Evolutionary conservation across 2,888 invertebrate species (phyloP).

Genomic region (Halocaridina rubra): DNA sequence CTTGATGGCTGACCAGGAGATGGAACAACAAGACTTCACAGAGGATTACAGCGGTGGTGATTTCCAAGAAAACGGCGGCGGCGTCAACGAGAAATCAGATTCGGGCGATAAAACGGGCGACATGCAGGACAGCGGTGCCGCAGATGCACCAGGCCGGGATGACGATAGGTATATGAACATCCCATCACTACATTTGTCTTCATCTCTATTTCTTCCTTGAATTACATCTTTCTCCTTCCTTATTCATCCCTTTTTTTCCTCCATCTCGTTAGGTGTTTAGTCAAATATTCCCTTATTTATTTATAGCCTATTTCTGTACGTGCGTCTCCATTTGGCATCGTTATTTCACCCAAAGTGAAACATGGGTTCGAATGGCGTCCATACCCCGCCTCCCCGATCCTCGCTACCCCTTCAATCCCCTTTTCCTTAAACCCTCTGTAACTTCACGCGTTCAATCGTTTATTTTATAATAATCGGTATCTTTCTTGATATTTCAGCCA

Average conservation of each 20-base stretch:
- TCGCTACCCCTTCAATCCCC: not conserved
- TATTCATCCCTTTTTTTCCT: not conserved
- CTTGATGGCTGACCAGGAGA: conserved; percentile 62
- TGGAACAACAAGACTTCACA: conserved; percentile 64
- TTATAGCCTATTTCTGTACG: not conserved
- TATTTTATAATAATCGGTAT: no score
- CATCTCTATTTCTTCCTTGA: not conserved
- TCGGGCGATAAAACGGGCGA: conserved; percentile 35
- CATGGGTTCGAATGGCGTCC: not conserved
- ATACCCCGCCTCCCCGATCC: not conserved
- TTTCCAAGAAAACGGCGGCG: conserved; percentile 62
- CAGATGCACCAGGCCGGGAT: conserved; percentile 63
- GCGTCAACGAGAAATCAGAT: conserved; percentile 24
- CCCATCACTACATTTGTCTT: not conserved
- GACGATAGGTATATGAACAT: conserved; percentile 55
- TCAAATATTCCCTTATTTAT: not conserved
- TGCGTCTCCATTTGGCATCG: not conserved
- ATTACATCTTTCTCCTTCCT: not conserved
- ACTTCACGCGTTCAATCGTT: no score
- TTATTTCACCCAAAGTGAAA: no score
- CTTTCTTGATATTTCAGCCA: no score
- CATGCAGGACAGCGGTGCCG: conserved; percentile 63
- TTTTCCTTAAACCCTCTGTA: no score
- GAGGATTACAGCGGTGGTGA: conserved; percentile 63
- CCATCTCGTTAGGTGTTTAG: not conserved